These are phyloP conservation scores for Macaria notata DNA, from an alignment of 2,888 invertebrate species.

Conservation along the genomic window DNA sequence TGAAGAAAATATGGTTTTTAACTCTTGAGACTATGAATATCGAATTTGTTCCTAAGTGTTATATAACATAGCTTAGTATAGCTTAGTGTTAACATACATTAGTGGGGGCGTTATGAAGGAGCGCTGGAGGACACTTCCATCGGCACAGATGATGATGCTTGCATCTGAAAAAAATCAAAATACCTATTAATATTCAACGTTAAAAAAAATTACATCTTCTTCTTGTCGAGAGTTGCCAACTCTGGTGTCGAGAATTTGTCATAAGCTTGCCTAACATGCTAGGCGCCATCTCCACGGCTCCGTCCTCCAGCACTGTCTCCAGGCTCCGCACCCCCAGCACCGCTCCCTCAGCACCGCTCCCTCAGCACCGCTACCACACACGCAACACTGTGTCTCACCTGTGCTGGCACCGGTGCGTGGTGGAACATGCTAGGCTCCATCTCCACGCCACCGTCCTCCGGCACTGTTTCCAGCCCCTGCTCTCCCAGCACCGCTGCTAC, in stretches of 20 bases:
- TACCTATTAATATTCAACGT: background rate
- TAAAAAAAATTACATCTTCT: too few species aligned
- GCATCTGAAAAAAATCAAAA: conserved; percentile 43
- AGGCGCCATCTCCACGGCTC: too few species aligned
- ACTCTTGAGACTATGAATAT: conserved; percentile 69
- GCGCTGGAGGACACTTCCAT: conserved; percentile 67
- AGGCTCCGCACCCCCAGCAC: too few species aligned
- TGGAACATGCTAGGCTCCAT: conserved; percentile 30
- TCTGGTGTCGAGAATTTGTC: too few species aligned
- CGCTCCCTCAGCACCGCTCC: too few species aligned
- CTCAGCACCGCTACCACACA: too few species aligned
- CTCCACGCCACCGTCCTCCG: conserved; percentile 16
- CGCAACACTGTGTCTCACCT: conserved; percentile 25
- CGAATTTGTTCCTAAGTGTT: conserved; percentile 75
- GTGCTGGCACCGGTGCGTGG: conserved; percentile 12
- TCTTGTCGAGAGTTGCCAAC: too few species aligned
- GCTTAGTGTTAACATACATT: conserved; percentile 57
- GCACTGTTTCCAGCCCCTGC: conserved; percentile 53
- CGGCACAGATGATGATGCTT: conserved; percentile 55
- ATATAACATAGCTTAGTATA: conserved; percentile 64
- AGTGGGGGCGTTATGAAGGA: conserved; percentile 72
- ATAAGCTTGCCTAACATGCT: too few species aligned
- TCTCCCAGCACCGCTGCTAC: conserved; percentile 85
- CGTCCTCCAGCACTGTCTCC: too few species aligned
- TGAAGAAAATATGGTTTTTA: conserved; percentile 63